These are phyloP conservation scores for Toxonevra muliebris DNA, from an alignment of 2,888 invertebrate genomes.

Conservation along the genomic window DNA sequence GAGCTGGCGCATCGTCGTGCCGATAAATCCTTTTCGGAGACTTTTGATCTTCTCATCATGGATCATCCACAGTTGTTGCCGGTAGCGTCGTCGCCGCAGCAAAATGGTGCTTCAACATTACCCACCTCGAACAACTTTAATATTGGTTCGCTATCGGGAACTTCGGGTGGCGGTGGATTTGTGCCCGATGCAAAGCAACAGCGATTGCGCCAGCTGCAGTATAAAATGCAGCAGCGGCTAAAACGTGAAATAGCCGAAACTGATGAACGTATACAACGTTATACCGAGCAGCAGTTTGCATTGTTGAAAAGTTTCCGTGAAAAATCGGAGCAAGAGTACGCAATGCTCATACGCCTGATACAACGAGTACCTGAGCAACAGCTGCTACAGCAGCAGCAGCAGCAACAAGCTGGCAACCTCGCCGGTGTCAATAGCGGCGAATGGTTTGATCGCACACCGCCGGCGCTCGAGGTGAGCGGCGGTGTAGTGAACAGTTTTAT, in stretches of 20 bases:
- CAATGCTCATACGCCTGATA: conserved; percentile 70
- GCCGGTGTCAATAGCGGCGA: conserved; percentile 35
- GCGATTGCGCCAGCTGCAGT: conserved; percentile 59
- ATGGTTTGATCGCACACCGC: conserved; percentile 50
- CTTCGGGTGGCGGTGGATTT: conserved; percentile 3
- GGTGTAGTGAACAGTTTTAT: conserved; percentile 35
- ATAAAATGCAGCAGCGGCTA: conserved; percentile 74
- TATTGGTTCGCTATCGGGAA: conserved; percentile 43
- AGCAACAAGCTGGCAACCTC: too few relatives aligned
- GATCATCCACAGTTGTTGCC: conserved; percentile 45
- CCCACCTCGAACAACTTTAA: conserved; percentile 30
- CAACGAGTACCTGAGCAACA: conserved; percentile 57
- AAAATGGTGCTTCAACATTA: conserved; percentile 26
- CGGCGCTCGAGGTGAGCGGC: conserved; percentile 51
- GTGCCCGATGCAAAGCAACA: conserved; percentile 42
- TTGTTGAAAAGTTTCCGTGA: conserved; percentile 78
- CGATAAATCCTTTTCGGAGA: conserved; percentile 75
- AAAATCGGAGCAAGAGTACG: conserved; percentile 77
- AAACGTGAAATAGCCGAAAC: conserved; percentile 75
- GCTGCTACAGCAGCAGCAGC: not conserved
- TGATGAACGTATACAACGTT: conserved; percentile 80
- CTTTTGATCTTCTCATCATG: conserved; percentile 75
- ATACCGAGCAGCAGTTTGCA: conserved; percentile 78
- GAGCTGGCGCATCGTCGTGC: conserved; percentile 71
- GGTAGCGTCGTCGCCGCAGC: conserved; percentile 16